A percentile compares a stretch with the other conserved stretches of the same genome.
phyloP scores from a whole-genome alignment of 2,797 vertebrate species.

The Dermochelys coriacea region DNA sequence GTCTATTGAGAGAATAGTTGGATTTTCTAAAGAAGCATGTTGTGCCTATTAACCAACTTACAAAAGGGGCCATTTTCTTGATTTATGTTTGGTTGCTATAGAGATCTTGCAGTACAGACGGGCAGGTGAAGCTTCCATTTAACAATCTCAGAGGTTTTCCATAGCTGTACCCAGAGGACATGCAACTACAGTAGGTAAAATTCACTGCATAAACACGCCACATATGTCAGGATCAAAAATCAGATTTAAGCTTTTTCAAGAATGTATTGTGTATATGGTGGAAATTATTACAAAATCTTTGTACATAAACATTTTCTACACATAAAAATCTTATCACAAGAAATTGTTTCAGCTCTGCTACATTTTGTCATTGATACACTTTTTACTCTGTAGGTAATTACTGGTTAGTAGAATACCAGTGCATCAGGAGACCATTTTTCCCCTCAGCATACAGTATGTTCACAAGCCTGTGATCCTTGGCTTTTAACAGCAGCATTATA shows the following conservation, averaged over 20 bases:
- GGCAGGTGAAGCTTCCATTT: constrained; percentile 86
- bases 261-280: constrained; percentile 8
- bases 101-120: constrained; percentile 86
- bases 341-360: not conserved
- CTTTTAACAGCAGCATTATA: not conserved
- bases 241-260: constrained; percentile 66
- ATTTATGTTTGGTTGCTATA: constrained; percentile 92
- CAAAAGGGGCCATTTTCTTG: constrained; percentile 93
- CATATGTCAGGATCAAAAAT: constrained; percentile 55
- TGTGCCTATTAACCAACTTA: constrained; percentile 96
- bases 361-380: constrained; percentile 26
- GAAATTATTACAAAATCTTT: constrained; percentile 43
- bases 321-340: not conserved
- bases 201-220: constrained; percentile 53
- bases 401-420: constrained; percentile 6
- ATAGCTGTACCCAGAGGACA: constrained; percentile 75
- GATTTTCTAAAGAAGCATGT: constrained; percentile 95
- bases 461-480: not conserved
- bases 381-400: constrained; percentile 53
- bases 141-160: constrained; percentile 81
- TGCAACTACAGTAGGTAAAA: constrained; percentile 64
- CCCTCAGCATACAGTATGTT: not conserved
- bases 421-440: rapidly evolving
- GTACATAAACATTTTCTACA: constrained; percentile 20
- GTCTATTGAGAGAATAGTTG: constrained; percentile 93